Evolutionary conservation across 2,888 invertebrate genomes (phyloP), one percentile per base, ranked within the genome.

Genomic region (Nymphalis urticae): DNA sequence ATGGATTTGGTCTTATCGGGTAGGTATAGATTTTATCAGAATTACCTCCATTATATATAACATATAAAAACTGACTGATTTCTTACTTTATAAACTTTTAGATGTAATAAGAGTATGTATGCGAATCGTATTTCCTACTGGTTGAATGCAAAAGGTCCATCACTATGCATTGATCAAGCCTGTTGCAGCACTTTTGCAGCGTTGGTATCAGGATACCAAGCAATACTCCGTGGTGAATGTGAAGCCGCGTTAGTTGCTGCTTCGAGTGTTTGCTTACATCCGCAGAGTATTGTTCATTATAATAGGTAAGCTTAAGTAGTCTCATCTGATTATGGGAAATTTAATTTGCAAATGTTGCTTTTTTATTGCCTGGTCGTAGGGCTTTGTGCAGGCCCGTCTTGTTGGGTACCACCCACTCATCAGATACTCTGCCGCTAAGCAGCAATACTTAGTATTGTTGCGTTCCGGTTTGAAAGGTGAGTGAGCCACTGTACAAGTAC

Each of bases 171-270:
- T 1, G 88, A 90, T 70, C 79, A 79, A 13, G 80, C 84, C 0
- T 88, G 89, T 77, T 85, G 85, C 74, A 86, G 88, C 21, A 85
- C 87, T 0, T 70, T 81, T 0, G 79, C 78, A 0, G 89, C 87
- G 0, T 66, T 90, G 21, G 84, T 87, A 64, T 81, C 82, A 66
- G 90, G 88, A 0, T 85, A 81, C 66, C 76, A 78, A 7, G 87
- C 85, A 2, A 81, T 91, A 4, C 69, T 71, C 0, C 77, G 80
- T 0, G 90, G 89, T 0, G 83, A 84, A 9, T 88, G 89, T 62
- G 90, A 89, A 27, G 85, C 87, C 0, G 95, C 95, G 17, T 87
- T 95, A 36, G 95, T 95, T 2, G 95, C 94, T 2, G 95, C 95
- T 1, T 84, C 90, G 10, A 94, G 92, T 74, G 76, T 95, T 17